A percentile compares a stretch with the other conserved stretches of the same genome.
Evolutionary conservation across 1,140 invertebrate species (phyloP).

Genomic region (Thaumetopoea pityocampa): DNA sequence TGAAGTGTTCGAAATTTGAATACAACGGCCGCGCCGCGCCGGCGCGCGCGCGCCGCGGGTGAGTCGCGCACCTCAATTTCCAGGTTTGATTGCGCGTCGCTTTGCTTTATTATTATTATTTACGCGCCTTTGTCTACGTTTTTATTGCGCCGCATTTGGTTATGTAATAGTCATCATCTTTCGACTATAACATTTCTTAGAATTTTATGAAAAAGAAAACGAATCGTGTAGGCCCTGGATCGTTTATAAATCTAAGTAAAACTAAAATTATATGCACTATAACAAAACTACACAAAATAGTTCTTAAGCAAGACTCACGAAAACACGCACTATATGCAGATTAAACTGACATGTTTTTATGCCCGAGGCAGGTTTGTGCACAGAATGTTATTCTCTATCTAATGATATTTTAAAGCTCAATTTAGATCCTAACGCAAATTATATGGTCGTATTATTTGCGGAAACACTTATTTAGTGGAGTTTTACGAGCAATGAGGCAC

Average conservation of each 20-base stretch:
- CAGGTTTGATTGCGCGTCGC: constrained; percentile 44
- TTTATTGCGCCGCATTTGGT: constrained; percentile 23
- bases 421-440: too few species aligned
- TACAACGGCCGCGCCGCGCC: constrained; percentile 61
- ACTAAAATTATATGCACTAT: constrained; percentile 3
- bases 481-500: constrained; percentile 31
- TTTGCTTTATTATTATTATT: constrained; percentile 46
- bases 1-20: constrained; percentile 52
- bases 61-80: constrained; percentile 48
- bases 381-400: too few species aligned
- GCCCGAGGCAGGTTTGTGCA: too few species aligned
- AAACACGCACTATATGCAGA: too few species aligned
- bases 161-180: too few species aligned
- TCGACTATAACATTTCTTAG: constrained; percentile 11
- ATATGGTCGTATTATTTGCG: background rate
- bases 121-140: constrained; percentile 34
- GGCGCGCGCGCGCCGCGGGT: constrained; percentile 55
- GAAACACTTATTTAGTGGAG: background rate
- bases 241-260: constrained; percentile 7
- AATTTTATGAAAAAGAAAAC: constrained; percentile 9
- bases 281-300: too few species aligned
- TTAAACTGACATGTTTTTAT: too few species aligned
- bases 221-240: constrained; percentile 4
- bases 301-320: too few species aligned
- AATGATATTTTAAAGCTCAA: too few species aligned